Percentiles rank a stretch among this genome's conserved stretches.
Evolutionary conservation across 2,888 invertebrate genomes (phyloP).

Genomic region (Napeogenes sylphis): DNA sequence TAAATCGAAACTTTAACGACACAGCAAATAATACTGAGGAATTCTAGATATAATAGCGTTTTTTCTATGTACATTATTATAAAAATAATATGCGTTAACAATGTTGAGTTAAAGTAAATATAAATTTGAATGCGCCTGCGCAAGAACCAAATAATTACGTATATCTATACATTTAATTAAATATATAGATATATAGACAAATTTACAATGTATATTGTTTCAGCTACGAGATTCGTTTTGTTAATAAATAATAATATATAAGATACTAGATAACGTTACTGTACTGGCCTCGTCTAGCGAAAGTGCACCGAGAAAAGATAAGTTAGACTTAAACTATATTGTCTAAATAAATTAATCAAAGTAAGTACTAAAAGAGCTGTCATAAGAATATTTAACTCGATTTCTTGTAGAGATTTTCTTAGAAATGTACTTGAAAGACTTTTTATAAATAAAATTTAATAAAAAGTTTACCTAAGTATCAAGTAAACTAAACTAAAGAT

Average conservation of each 20-base stretch:
- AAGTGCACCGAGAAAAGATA: slow-evolving; percentile 24
- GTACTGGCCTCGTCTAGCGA: slow-evolving; percentile 29
- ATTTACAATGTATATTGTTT: not conserved
- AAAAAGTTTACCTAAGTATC: too few species aligned
- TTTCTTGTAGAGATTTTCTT: slow-evolving; percentile 14
- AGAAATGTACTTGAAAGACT: not conserved
- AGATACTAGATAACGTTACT: not conserved
- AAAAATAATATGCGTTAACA: not conserved
- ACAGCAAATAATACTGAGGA: slow-evolving; percentile 35
- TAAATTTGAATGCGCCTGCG: not conserved
- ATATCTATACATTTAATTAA: not conserved
- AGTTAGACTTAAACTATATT: slow-evolving; percentile 24
- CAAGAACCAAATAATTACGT: not conserved
- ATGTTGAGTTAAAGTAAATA: too few species aligned
- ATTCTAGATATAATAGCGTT: slow-evolving; percentile 18
- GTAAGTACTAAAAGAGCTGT: slow-evolving; percentile 42
- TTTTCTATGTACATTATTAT: slow-evolving; percentile 7
- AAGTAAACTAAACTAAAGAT: too few species aligned
- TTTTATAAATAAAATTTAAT: not conserved
- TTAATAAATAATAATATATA: not conserved
- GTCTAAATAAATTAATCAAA: slow-evolving; percentile 33
- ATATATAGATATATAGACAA: not conserved
- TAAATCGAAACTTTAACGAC: slow-evolving; percentile 23
- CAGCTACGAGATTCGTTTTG: not conserved
- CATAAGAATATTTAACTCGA: slow-evolving; percentile 20